phyloP scores from a whole-genome alignment of 1,140 invertebrate species.

The Drosophila nigromelanica region DNA sequence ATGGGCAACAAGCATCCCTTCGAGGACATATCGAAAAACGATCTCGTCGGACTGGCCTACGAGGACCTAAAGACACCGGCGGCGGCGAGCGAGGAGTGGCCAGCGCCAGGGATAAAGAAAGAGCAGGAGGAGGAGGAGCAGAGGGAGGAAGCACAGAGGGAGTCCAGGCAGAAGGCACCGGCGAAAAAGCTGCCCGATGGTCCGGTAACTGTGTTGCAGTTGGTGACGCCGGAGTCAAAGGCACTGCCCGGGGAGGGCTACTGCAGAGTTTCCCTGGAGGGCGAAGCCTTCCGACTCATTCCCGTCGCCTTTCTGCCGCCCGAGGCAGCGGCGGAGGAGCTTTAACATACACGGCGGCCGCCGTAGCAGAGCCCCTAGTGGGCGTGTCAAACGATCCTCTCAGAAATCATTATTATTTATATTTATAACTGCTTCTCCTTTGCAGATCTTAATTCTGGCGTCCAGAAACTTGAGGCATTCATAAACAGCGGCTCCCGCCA shows the following conservation, averaged over 20 bases:
- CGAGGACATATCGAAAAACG: constrained; percentile 11
- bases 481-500: background rate
- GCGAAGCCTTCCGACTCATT: constrained; percentile 40
- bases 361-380: background rate
- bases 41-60: constrained; percentile 20
- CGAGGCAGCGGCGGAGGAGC: constrained; percentile 1
- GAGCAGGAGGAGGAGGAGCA: background rate
- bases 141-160: background rate
- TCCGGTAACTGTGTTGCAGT: constrained; percentile 32
- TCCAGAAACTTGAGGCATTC: background rate
- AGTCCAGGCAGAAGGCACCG: too few relatives aligned
- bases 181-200: constrained; percentile 5
- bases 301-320: constrained; percentile 30
- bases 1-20: constrained; percentile 32
- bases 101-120: background rate
- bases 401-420: too few relatives aligned
- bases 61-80: constrained; percentile 2
- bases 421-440: background rate
- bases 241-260: constrained; percentile 7
- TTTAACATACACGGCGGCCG: constrained; percentile 1
- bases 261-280: constrained; percentile 22
- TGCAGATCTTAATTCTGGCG: background rate
- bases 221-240: constrained; percentile 30
- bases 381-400: background rate
- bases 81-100: background rate